Base-by-base conservation (phyloP, 2,797 vertebrate genomes). In the Enteromius afrohamiltoni region DNA sequence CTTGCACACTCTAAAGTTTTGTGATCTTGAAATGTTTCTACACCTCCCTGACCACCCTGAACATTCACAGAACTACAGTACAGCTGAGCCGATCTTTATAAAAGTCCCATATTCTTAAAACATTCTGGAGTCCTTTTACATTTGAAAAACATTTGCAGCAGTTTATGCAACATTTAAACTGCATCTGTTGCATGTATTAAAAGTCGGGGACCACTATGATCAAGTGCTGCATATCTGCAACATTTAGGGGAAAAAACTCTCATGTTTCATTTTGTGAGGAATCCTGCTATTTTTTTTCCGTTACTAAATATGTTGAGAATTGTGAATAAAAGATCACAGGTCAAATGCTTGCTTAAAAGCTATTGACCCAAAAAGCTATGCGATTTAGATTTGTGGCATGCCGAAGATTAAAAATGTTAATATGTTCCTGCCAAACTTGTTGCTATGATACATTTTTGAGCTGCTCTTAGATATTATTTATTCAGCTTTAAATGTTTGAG, bases 371-470 rank as follows among this genome's bases (percentile, higher is more conserved):
- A 34, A 74, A 19, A 53, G 31, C 19, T 29, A 14, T 31, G 31
- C 8, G 49, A 73, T 49, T 49, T 26, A 34, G 34, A 34, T 6
- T 34, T 34, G 34, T 29, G 16, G 23, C 16, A 71, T 49, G 19
- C 49, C 34, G 19, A 16, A 21, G 10, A 19, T 29, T 29, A 0
- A 13, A 73, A 73, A 6, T 21, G 10, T 21, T 21, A n/a, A n/a
- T 74, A n/a, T 53, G 37, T 55, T n/a, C 6, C 10, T 21, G 49
- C 19, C 29, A 53, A 74, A 74, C 1, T n/a, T 37, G 31, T 75
- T 75, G 73, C 49, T 75, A 75, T 37, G 73, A 75, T 23, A 37
- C 51, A 55, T 75, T 55, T n/a, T 55, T 55, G 51, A 55, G 31
- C 31, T 55, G 49, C 73, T 55, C 31, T 55, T 37, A 37, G 11